phyloP scores from a whole-genome alignment of 2,113 vertebrate species.

The Heloderma charlesbogerti region DNA sequence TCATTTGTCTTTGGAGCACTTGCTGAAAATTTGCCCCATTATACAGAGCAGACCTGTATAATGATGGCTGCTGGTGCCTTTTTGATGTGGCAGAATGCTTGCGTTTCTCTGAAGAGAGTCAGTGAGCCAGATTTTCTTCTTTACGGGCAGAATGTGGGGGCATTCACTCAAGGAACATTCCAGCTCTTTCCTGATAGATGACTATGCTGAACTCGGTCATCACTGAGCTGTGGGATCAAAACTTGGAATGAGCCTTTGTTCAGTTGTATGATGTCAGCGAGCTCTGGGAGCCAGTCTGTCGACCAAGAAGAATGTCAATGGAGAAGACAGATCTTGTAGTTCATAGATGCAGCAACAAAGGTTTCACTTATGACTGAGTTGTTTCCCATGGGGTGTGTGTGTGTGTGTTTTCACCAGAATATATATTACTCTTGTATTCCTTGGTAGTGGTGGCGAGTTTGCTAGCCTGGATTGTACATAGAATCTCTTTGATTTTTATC shows the following conservation, averaged over 20 bases:
- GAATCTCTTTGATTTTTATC: constrained; percentile 69
- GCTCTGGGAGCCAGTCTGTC: constrained; percentile 29
- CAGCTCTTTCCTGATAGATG: constrained; percentile 51
- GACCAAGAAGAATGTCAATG: constrained; percentile 15
- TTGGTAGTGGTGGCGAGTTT: constrained; percentile 56
- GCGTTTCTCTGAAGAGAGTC: constrained; percentile 22
- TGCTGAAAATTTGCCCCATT: constrained; percentile 72
- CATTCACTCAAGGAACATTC: constrained; percentile 61
- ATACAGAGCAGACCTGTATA: constrained; percentile 55
- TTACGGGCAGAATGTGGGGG: constrained; percentile 43
- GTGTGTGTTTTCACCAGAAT: constrained; percentile 63
- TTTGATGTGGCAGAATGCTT: constrained; percentile 62
- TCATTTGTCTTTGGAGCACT: constrained; percentile 75
- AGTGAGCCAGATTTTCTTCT: constrained; percentile 43
- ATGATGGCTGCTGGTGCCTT: constrained; percentile 57
- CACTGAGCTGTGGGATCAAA: constrained; percentile 18
- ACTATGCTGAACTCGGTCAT: constrained; percentile 48
- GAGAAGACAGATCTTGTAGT: constrained; percentile 36
- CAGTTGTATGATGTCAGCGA: background rate
- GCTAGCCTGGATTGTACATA: constrained; percentile 48
- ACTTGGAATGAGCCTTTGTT: constrained; percentile 56
- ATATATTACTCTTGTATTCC: constrained; percentile 63
- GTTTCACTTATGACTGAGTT: constrained; percentile 68
- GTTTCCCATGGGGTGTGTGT: constrained; percentile 7
- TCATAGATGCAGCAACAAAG: constrained; percentile 75